Conservation (phyloP, 2,888 invertebrate genomes). For the Oeneis ivallda region DNA sequence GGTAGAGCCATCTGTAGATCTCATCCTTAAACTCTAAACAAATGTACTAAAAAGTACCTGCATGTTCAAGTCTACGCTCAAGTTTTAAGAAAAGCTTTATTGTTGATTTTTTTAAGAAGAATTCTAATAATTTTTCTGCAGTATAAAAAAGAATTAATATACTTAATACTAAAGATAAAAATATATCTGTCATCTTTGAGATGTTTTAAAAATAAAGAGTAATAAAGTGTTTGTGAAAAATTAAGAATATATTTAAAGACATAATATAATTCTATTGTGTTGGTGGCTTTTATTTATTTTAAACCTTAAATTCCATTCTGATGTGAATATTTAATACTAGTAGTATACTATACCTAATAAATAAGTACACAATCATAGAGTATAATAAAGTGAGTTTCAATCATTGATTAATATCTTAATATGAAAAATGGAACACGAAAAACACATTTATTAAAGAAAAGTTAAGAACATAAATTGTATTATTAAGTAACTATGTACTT, state of each 20-base stretch:
- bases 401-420: no score
- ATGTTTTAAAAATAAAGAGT: slow-evolving; percentile 59
- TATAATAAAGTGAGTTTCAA: no score
- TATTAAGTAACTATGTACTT: no score
- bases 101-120: slow-evolving; percentile 73
- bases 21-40: not conserved
- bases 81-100: slow-evolving; percentile 77
- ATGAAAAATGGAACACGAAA: no score
- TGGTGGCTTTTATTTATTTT: not conserved
- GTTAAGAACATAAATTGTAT: not conserved
- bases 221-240: slow-evolving; percentile 72
- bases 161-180: slow-evolving; percentile 56
- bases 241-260: slow-evolving; percentile 48
- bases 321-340: no score
- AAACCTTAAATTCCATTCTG: not conserved
- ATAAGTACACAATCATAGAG: no score
- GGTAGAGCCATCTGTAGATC: no score
- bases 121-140: slow-evolving; percentile 75
- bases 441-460: not conserved
- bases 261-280: slow-evolving; percentile 10
- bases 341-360: no score
- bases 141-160: slow-evolving; percentile 59
- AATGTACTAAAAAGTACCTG: slow-evolving; percentile 43
- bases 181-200: slow-evolving; percentile 63
- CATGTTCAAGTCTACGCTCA: slow-evolving; percentile 77